Conservation (phyloP, 2,888 invertebrate species). For the Sclerodermus sp. region DNA sequence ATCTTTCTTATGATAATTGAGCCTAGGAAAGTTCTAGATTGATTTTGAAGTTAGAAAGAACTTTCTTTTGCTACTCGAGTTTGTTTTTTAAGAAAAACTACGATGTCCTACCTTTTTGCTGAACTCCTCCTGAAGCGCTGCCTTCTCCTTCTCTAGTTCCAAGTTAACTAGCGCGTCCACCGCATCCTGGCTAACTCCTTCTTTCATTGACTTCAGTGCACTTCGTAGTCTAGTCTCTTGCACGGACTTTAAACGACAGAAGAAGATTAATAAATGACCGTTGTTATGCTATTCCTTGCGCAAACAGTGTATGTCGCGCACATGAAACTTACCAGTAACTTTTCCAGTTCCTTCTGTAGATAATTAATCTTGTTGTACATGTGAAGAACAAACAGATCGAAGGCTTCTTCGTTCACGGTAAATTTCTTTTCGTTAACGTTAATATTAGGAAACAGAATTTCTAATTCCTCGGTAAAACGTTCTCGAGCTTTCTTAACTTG, state of each 20-base stretch:
- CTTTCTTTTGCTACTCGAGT: too few relatives aligned
- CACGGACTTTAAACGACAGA: conserved; percentile 56
- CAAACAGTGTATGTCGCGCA: too few relatives aligned
- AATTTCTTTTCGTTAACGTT: conserved; percentile 69
- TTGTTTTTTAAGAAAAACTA: too few relatives aligned
- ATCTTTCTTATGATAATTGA: too few relatives aligned
- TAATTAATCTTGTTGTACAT: conserved; percentile 76
- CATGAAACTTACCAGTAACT: conserved; percentile 62
- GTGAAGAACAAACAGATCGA: conserved; percentile 78
- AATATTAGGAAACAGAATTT: conserved; percentile 73
- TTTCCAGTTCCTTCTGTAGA: conserved; percentile 76
- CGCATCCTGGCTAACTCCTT: conserved; percentile 63
- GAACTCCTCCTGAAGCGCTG: conserved; percentile 69
- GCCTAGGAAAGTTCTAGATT: too few relatives aligned
- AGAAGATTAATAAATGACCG: not conserved
- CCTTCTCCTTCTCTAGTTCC: conserved; percentile 70
- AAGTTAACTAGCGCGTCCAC: conserved; percentile 62
- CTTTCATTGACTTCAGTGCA: conserved; percentile 68
- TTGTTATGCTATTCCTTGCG: too few relatives aligned
- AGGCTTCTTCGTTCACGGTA: conserved; percentile 66
- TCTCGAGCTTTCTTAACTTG: conserved; percentile 70
- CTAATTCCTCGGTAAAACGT: conserved; percentile 67
- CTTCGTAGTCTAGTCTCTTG: conserved; percentile 66
- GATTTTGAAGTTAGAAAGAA: too few relatives aligned
- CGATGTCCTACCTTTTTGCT: conserved; percentile 68